Percentiles rank a stretch among this genome's conserved stretches.
These are phyloP conservation scores for Labroides dimidiatus DNA, from an alignment of 2,797 vertebrate species.

Conservation along the genomic window DNA sequence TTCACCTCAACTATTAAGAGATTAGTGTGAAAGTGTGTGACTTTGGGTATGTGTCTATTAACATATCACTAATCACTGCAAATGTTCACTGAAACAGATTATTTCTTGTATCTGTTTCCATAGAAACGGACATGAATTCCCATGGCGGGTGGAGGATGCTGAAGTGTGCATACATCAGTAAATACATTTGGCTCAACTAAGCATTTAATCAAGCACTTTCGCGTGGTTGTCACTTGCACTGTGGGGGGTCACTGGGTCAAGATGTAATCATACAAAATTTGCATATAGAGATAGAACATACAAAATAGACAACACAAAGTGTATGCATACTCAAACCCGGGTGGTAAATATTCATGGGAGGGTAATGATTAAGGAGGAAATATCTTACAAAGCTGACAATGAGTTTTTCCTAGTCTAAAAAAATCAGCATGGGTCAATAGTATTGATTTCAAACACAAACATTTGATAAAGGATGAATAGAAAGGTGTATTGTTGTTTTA, in stretches of 20 bases:
- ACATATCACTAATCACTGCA: constrained; percentile 4
- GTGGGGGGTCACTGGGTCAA: constrained; percentile 40
- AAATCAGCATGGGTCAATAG: constrained; percentile 15
- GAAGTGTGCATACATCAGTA: constrained; percentile 32
- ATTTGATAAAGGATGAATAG: constrained; percentile 8
- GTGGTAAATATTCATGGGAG: constrained; percentile 32
- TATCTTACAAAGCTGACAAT: background rate
- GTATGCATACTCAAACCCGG: constrained; percentile 3
- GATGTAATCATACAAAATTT: constrained; percentile 28
- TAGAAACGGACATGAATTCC: constrained; percentile 67
- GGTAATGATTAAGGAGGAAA: background rate
- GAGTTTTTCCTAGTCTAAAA: constrained; percentile 1
- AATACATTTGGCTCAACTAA: constrained; percentile 55
- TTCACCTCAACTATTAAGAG: constrained; percentile 9
- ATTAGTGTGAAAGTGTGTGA: background rate
- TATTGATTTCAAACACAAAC: constrained; percentile 1
- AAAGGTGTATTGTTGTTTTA: background rate
- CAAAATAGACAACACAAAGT: constrained; percentile 6
- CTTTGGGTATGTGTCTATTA: background rate
- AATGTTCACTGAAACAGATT: constrained; percentile 39
- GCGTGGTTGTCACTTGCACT: constrained; percentile 25
- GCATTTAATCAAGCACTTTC: constrained; percentile 57
- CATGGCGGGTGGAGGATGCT: constrained; percentile 24
- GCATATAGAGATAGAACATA: constrained; percentile 9
- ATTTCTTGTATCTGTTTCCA: constrained; percentile 59